phyloP scores from a whole-genome alignment of 92 coral and sea anemone genomes.

The Bergia sp. region DNA sequence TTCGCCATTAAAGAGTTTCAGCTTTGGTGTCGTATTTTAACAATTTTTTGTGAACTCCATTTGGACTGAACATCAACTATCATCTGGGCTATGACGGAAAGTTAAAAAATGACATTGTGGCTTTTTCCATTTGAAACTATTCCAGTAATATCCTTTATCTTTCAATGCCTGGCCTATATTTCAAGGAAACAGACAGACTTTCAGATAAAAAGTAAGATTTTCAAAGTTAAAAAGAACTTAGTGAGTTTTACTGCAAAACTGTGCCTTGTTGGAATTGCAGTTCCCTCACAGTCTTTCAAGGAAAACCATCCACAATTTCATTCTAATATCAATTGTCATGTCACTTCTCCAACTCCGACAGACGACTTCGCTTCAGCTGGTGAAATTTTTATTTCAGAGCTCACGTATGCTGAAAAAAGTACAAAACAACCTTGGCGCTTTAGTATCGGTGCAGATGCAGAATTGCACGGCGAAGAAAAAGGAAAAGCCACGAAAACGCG shows the following conservation, averaged over 20 bases:
- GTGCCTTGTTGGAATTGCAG: not conserved
- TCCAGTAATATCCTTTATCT: no score
- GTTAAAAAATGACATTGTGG: no score
- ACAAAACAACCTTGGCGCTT: not conserved
- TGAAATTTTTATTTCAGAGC: constrained; percentile 1
- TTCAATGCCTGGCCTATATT: not conserved
- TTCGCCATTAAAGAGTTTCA: no score
- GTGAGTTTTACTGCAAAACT: not conserved
- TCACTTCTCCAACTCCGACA: not conserved
- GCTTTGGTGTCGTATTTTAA: no score
- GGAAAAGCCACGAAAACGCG: not conserved
- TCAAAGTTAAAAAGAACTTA: no score
- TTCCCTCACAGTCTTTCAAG: not conserved
- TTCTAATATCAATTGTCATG: not conserved
- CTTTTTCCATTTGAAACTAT: no score
- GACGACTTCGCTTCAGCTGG: not conserved
- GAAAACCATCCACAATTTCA: not conserved
- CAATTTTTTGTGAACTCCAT: no score
- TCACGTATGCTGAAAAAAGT: not conserved
- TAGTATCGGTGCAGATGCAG: not conserved
- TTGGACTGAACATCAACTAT: no score
- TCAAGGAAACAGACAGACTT: no score
- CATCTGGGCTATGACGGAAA: no score
- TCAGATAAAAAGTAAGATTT: no score
- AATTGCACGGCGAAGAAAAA: not conserved